Evolutionary conservation across 2,888 invertebrate species (phyloP).

Genomic region (Meiosimyza decipiens): DNA sequence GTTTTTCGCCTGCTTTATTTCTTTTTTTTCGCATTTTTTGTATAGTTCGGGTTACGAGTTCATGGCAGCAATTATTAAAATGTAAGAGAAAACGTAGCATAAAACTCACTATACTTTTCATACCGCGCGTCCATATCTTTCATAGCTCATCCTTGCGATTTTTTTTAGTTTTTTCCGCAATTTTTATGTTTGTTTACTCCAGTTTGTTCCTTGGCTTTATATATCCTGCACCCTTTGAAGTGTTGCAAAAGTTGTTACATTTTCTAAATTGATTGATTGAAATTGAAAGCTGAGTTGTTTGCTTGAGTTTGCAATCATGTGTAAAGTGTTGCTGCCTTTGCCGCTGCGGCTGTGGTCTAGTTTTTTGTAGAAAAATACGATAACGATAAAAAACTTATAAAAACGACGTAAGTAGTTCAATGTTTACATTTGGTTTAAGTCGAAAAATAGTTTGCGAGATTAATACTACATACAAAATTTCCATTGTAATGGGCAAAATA

Average conservation of each 20-base stretch:
- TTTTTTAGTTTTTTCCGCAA: neutral
- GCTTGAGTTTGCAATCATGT: constrained; percentile 8
- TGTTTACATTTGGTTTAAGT: no score
- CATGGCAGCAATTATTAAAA: constrained; percentile 22
- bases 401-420: no score
- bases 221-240: constrained; percentile 18
- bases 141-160: neutral
- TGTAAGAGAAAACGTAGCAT: neutral
- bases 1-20: neutral
- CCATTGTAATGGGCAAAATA: no score
- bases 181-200: constrained; percentile 3
- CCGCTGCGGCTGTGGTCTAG: no score
- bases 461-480: no score
- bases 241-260: constrained; percentile 19
- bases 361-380: no score
- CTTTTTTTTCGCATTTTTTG: neutral
- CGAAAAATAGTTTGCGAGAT: no score
- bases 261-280: constrained; percentile 29
- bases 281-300: constrained; percentile 9
- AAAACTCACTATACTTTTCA: neutral
- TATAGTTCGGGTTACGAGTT: neutral
- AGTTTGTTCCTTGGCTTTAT: neutral
- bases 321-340: no score
- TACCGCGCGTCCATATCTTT: neutral
- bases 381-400: no score